Conservation (phyloP, 92 coral and sea anemone genomes). For the Epizoanthus illoricatus region DNA sequence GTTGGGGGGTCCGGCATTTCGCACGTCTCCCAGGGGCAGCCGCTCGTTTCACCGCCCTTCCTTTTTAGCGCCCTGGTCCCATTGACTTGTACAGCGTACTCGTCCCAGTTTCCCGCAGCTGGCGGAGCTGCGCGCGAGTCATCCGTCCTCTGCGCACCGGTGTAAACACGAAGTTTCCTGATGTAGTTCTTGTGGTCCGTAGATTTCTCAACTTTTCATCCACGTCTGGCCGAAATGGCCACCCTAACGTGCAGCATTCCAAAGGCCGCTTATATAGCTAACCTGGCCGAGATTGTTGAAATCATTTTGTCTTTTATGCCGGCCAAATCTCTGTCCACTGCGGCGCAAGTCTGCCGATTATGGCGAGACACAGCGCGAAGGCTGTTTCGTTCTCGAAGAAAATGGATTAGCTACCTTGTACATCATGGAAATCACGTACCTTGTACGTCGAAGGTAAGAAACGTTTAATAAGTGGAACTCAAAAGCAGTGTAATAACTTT, state of each 20-base stretch:
- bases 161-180: conserved; percentile 20
- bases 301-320: conserved; percentile 81
- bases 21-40: too few relatives aligned
- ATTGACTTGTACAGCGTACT: too few relatives aligned
- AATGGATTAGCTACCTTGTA: conserved; percentile 75
- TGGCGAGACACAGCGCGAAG: conserved; percentile 87
- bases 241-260: conserved; percentile 48
- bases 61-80: too few relatives aligned
- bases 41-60: too few relatives aligned
- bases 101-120: not conserved
- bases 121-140: not conserved
- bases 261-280: conserved; percentile 56
- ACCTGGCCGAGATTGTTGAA: conserved; percentile 85
- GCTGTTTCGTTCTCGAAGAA: conserved; percentile 67
- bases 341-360: conserved; percentile 78
- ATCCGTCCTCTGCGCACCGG: conserved; percentile 8
- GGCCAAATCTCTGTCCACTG: conserved; percentile 65
- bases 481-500: not conserved
- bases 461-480: not conserved
- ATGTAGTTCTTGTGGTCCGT: conserved; percentile 1
- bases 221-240: conserved; percentile 55
- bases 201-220: not conserved
- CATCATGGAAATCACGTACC: conserved; percentile 76
- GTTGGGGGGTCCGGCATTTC: too few relatives aligned
- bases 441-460: conserved; percentile 81